A percentile compares a stretch with the other conserved stretches of the same genome.
Conservation (phyloP, 2,888 invertebrate genomes). For the Desoria tigrina region DNA sequence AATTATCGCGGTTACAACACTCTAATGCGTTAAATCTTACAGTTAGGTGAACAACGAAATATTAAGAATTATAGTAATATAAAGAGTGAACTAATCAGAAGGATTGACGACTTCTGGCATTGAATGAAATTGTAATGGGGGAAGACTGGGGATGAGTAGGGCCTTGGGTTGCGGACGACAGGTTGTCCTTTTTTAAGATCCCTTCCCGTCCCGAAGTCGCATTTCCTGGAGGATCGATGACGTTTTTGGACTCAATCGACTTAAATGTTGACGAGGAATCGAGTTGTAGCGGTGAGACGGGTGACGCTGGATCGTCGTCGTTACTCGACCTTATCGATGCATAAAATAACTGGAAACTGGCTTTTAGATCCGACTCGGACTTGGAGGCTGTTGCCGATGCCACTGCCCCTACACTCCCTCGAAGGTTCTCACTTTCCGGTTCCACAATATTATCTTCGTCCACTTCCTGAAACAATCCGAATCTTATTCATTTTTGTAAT, state of each 20-base stretch:
- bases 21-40: no score
- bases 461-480: conserved; percentile 66
- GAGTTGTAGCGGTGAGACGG: not conserved
- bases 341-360: conserved; percentile 65
- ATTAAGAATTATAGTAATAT: no score
- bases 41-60: no score
- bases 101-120: conserved; percentile 45
- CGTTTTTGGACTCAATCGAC: not conserved
- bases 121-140: conserved; percentile 35
- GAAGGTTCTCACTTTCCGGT: conserved; percentile 56
- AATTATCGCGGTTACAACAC: no score
- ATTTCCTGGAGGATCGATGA: not conserved
- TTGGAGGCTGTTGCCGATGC: conserved; percentile 19
- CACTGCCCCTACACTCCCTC: conserved; percentile 57
- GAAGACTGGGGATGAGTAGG: conserved; percentile 13
- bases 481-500: conserved; percentile 14
- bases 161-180: not conserved
- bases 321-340: conserved; percentile 45
- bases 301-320: conserved; percentile 23
- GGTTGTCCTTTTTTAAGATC: not conserved
- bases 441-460: conserved; percentile 66
- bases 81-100: conserved; percentile 36
- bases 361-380: conserved; percentile 61
- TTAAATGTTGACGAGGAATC: conserved; percentile 10
- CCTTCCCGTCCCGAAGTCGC: conserved; percentile 7